Conservation (phyloP, 2,797 vertebrate species). For the Parauchenoglanis punctatus region DNA sequence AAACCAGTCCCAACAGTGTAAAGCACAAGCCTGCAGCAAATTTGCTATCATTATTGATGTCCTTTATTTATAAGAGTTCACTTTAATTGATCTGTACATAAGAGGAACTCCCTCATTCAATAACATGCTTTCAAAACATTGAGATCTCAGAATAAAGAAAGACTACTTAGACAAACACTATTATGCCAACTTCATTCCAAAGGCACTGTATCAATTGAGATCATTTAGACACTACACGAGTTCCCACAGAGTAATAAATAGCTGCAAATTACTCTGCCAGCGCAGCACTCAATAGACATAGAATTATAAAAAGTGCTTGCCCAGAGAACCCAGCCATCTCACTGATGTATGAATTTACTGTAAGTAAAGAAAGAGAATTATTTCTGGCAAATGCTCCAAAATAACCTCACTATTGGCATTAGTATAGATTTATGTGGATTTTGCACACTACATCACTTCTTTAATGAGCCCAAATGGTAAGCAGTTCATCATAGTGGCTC, state of each 20-base stretch:
- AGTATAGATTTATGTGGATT: slow-evolving; percentile 29
- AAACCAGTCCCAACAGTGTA: background rate
- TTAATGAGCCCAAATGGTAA: slow-evolving; percentile 24
- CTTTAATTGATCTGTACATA: background rate
- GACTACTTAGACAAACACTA: background rate
- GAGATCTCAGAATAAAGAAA: background rate
- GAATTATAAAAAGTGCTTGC: background rate
- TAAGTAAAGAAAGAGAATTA: background rate
- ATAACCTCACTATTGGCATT: background rate
- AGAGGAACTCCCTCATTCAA: background rate
- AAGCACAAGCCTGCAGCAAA: background rate
- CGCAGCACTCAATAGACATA: background rate
- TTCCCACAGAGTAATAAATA: background rate
- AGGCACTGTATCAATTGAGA: background rate
- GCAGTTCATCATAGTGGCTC: background rate
- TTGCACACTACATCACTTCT: background rate
- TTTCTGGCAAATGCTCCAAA: background rate
- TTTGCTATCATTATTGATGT: background rate
- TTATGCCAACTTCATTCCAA: background rate
- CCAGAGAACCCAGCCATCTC: background rate
- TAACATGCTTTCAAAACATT: background rate
- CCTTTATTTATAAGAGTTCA: background rate
- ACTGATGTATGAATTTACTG: slow-evolving; percentile 23
- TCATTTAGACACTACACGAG: background rate
- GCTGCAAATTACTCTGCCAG: background rate